Evolutionary conservation across 2,113 vertebrate species (phyloP).

Genomic region (Turdus rufiventris): DNA sequence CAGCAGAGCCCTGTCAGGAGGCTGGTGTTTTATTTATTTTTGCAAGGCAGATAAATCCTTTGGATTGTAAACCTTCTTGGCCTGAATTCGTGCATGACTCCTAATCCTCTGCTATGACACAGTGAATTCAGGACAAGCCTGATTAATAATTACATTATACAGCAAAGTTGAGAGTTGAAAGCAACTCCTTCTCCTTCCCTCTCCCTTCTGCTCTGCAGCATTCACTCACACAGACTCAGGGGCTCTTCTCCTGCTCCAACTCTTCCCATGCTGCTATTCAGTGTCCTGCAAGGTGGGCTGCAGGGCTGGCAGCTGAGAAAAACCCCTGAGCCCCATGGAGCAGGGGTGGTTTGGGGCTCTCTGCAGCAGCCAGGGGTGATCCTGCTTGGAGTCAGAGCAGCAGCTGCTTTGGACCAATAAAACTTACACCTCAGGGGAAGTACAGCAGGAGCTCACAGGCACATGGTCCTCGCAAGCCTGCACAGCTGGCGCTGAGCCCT

Average conservation of each 20-base stretch:
- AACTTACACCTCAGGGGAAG: not conserved
- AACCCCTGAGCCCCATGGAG: accelerated
- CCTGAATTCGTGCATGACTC: slow-evolving; percentile 56
- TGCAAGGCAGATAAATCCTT: slow-evolving; percentile 48
- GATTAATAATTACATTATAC: slow-evolving; percentile 45
- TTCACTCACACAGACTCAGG: not conserved
- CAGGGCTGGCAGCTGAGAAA: not conserved
- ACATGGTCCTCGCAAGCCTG: not conserved
- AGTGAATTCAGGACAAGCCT: slow-evolving; percentile 40
- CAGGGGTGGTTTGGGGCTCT: not conserved
- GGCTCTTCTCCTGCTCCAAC: not conserved
- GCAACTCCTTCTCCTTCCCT: not conserved
- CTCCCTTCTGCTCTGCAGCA: not conserved
- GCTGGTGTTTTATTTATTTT: slow-evolving; percentile 37
- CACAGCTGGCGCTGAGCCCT: not conserved
- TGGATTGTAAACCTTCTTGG: slow-evolving; percentile 57
- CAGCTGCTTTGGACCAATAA: not conserved
- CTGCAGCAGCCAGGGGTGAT: not conserved
- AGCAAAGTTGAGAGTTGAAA: slow-evolving; percentile 9
- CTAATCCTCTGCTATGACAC: slow-evolving; percentile 55
- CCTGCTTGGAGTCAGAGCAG: not conserved
- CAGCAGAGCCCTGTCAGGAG: not conserved
- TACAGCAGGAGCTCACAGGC: not conserved
- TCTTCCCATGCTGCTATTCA: accelerated
- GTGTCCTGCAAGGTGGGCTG: not conserved